These are phyloP conservation scores for Cololabis saira DNA, from an alignment of 2,113 vertebrate species.

Conservation along the genomic window DNA sequence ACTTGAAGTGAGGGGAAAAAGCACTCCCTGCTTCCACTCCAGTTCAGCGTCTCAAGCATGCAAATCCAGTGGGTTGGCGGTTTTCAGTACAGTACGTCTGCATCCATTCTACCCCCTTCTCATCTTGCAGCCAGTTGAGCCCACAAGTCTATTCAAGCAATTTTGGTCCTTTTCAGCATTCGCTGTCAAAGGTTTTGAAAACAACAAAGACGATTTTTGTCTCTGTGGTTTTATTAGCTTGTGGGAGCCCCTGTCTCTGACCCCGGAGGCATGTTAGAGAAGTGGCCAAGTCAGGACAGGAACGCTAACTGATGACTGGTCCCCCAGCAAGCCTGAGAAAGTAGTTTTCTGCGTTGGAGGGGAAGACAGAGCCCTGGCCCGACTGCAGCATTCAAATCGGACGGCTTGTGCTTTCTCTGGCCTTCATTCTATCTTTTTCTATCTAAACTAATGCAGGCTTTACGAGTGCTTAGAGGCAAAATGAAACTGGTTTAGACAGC, in stretches of 20 bases:
- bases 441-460: conserved; percentile 28
- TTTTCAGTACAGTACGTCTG: conserved; percentile 53
- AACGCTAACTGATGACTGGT: conserved; percentile 43
- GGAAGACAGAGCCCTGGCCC: conserved; percentile 40
- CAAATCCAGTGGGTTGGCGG: conserved; percentile 45
- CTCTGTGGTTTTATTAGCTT: conserved; percentile 63
- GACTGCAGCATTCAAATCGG: conserved; percentile 41
- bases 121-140: conserved; percentile 49
- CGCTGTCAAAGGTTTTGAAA: conserved; percentile 46
- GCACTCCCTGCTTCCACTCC: neutral
- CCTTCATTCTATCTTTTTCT: conserved; percentile 22
- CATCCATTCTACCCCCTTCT: conserved; percentile 29
- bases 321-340: conserved; percentile 56
- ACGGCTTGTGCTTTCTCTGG: conserved; percentile 51
- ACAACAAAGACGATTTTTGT: conserved; percentile 64
- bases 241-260: conserved; percentile 66
- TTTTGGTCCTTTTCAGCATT: conserved; percentile 47
- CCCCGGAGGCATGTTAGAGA: conserved; percentile 59
- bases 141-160: conserved; percentile 58
- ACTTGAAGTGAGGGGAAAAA: neutral
- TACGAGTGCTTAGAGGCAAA: conserved; percentile 47
- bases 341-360: conserved; percentile 50
- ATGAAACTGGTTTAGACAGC: conserved; percentile 36
- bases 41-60: conserved; percentile 33
- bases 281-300: conserved; percentile 59